phyloP scores from a whole-genome alignment of 1,140 invertebrate species.

The Drosophila ananassae region DNA sequence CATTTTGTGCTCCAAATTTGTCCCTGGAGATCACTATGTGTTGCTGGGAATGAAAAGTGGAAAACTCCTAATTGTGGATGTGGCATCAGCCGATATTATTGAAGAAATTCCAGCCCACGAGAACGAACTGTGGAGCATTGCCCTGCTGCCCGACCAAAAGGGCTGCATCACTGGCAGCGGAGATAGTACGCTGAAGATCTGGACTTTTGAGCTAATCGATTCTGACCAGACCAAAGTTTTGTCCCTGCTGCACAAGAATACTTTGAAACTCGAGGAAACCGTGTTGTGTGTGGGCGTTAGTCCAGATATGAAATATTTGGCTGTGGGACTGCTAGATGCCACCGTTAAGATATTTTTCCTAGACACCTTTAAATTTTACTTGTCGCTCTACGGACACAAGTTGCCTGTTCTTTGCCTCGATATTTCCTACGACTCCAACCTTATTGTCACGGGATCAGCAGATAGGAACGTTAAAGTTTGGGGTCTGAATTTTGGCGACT shows the following conservation, averaged over 20 bases:
- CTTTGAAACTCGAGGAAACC: constrained; percentile 93
- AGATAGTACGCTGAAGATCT: constrained; percentile 96
- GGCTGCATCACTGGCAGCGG: constrained; percentile 94
- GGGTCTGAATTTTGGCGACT: constrained; percentile 99
- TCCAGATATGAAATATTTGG: constrained; percentile 94
- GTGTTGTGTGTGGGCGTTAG: constrained; percentile 93
- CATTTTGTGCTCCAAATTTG: constrained; percentile 91
- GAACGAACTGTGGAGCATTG: constrained; percentile 91
- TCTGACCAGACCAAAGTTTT: constrained; percentile 85
- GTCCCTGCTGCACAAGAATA: constrained; percentile 91
- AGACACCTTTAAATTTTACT: constrained; percentile 97
- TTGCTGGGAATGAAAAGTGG: constrained; percentile 95
- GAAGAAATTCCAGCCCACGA: constrained; percentile 92
- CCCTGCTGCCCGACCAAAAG: constrained; percentile 90
- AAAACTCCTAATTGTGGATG: constrained; percentile 93
- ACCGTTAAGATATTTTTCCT: constrained; percentile 98
- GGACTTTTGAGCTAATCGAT: constrained; percentile 94
- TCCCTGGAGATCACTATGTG: constrained; percentile 95
- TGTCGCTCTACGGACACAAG: constrained; percentile 98
- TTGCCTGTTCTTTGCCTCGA: constrained; percentile 97
- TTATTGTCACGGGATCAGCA: constrained; percentile 96
- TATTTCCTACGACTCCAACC: constrained; percentile 94
- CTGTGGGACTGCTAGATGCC: constrained; percentile 94
- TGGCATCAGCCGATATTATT: constrained; percentile 90
- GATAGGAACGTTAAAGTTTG: constrained; percentile 99